phyloP scores from a whole-genome alignment of 2,113 vertebrate species.

The Etheostoma spectabile region DNA sequence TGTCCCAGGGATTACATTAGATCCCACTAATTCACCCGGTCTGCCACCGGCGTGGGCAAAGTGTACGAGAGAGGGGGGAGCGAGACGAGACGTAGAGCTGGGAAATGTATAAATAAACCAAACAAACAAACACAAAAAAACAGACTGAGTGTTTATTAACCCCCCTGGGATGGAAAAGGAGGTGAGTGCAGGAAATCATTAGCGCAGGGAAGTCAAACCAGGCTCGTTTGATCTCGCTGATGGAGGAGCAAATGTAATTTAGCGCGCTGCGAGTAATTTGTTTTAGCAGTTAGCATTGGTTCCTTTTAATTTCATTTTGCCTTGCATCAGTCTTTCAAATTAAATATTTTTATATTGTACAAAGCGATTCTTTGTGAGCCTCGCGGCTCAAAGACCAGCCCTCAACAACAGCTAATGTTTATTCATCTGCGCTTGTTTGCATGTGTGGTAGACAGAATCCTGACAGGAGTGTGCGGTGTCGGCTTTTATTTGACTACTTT shows the following conservation, averaged over 20 bases:
- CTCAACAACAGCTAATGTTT: slow-evolving; percentile 80
- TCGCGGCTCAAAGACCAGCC: slow-evolving; percentile 74
- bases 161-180: slow-evolving; percentile 84
- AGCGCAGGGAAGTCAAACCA: slow-evolving; percentile 81
- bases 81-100: slow-evolving; percentile 58
- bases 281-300: slow-evolving; percentile 85
- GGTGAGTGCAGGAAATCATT: slow-evolving; percentile 86
- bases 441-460: slow-evolving; percentile 72
- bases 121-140: slow-evolving; percentile 78
- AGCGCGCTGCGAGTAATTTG: slow-evolving; percentile 83
- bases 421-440: slow-evolving; percentile 83
- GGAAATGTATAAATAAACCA: slow-evolving; percentile 80
- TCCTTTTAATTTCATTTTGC: slow-evolving; percentile 86
- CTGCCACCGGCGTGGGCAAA: slow-evolving; percentile 66
- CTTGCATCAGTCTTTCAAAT: slow-evolving; percentile 82
- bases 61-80: slow-evolving; percentile 46
- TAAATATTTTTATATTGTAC: slow-evolving; percentile 85
- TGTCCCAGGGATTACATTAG: slow-evolving; percentile 82
- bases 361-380: slow-evolving; percentile 80
- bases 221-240: slow-evolving; percentile 84
- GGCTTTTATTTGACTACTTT: slow-evolving; percentile 77
- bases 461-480: slow-evolving; percentile 72
- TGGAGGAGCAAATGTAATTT: slow-evolving; percentile 86
- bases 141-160: slow-evolving; percentile 83
- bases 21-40: slow-evolving; percentile 77